Conservation (phyloP, 2,113 vertebrate genomes). For the Daubentonia madagascariensis region DNA sequence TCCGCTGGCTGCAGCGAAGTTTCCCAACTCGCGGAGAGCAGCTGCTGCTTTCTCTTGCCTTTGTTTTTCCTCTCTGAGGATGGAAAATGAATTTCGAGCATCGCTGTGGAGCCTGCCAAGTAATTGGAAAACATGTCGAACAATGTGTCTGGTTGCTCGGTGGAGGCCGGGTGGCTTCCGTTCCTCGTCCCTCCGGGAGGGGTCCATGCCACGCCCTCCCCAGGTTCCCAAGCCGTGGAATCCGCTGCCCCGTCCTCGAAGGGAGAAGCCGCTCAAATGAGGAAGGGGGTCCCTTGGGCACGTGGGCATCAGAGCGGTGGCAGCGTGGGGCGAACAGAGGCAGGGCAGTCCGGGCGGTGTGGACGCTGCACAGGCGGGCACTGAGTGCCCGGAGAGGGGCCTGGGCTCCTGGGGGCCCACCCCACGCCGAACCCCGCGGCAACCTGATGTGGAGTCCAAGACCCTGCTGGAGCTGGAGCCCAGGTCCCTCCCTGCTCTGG, state of each 20-base stretch:
- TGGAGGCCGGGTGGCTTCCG: neutral
- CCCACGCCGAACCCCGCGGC: fast-evolving
- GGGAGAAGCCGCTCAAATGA: neutral
- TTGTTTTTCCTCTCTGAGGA: neutral
- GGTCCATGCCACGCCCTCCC: neutral
- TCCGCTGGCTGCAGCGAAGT: neutral
- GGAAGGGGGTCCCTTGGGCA: neutral
- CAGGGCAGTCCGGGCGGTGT: constrained; percentile 48
- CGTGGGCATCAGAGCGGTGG: neutral
- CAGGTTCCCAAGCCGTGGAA: neutral
- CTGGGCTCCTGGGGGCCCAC: neutral
- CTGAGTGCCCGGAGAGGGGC: too few relatives aligned
- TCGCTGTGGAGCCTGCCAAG: neutral
- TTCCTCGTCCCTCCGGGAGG: neutral
- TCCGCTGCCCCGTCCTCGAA: neutral
- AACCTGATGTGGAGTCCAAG: neutral
- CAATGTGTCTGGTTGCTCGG: neutral
- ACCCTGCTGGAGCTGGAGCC: neutral
- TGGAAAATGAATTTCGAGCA: constrained; percentile 26
- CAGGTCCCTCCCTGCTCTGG: too few relatives aligned
- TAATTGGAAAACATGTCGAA: constrained; percentile 40
- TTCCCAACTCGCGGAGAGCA: neutral
- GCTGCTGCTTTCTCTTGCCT: neutral
- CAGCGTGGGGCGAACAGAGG: constrained; percentile 55
- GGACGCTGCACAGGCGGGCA: neutral